A percentile compares a stretch with the other conserved stretches of the same genome.
These are phyloP conservation scores for Drosophila kanekoi DNA, from an alignment of 2,888 invertebrate genomes.

Conservation along the genomic window DNA sequence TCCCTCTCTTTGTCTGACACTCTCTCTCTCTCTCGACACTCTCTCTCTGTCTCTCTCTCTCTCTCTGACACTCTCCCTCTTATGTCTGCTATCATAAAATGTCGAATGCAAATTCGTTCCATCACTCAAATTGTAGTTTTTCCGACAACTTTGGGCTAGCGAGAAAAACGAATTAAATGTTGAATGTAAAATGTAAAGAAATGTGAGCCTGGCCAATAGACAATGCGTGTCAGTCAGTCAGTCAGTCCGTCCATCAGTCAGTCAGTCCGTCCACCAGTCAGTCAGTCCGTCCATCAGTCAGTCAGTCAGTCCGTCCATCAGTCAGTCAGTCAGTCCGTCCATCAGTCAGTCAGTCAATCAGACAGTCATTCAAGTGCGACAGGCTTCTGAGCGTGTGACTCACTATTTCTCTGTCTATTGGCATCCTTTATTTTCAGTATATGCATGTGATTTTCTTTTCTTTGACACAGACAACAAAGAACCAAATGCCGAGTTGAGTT, in stretches of 20 bases:
- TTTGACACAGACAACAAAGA: slow-evolving; percentile 46
- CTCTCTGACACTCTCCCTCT: neutral
- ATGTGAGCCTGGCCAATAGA: slow-evolving; percentile 49
- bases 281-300: slow-evolving; percentile 42
- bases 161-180: slow-evolving; percentile 56
- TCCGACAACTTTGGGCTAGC: slow-evolving; percentile 47
- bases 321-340: slow-evolving; percentile 46
- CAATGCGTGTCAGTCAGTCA: slow-evolving; percentile 75
- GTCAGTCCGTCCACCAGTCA: slow-evolving; percentile 44
- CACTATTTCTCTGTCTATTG: slow-evolving; percentile 28
- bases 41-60: neutral
- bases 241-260: slow-evolving; percentile 38
- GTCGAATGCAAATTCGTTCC: slow-evolving; percentile 80
- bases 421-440: slow-evolving; percentile 27
- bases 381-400: slow-evolving; percentile 36
- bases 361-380: slow-evolving; percentile 46
- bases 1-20: too few species aligned
- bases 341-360: slow-evolving; percentile 46
- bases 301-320: slow-evolving; percentile 50
- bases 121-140: slow-evolving; percentile 72
- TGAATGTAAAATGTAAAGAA: slow-evolving; percentile 59
- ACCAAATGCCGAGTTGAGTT: slow-evolving; percentile 35
- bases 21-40: neutral
- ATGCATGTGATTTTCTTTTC: slow-evolving; percentile 1
- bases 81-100: slow-evolving; percentile 17